These are phyloP conservation scores for Dendrolimus houi DNA, from an alignment of 2,888 invertebrate species.

Conservation along the genomic window DNA sequence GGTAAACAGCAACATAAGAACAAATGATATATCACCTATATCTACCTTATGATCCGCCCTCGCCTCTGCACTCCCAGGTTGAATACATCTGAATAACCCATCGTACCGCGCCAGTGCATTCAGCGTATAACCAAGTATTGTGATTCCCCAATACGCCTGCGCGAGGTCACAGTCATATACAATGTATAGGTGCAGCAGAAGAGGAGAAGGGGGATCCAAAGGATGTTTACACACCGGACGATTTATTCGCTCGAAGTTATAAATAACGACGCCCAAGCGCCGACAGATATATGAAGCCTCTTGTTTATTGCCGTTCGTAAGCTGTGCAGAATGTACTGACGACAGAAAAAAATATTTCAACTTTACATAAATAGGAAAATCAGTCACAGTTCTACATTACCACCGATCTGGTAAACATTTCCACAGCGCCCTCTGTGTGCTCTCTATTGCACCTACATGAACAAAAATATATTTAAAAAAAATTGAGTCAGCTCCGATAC, in stretches of 20 bases:
- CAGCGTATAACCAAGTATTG: constrained; percentile 1
- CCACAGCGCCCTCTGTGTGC: not conserved
- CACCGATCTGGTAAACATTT: not conserved
- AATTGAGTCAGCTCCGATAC: no score
- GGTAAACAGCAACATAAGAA: no score
- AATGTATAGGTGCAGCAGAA: not conserved
- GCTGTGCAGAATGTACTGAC: constrained; percentile 35
- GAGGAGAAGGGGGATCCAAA: constrained; percentile 2
- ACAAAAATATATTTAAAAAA: no score
- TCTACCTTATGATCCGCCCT: no score
- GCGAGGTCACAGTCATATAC: no score
- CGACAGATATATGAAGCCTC: constrained; percentile 65
- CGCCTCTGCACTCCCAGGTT: constrained; percentile 18
- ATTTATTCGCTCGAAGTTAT: constrained; percentile 50
- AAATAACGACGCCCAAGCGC: constrained; percentile 51
- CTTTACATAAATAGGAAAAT: no score
- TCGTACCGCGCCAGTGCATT: constrained; percentile 26
- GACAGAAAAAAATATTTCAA: constrained; percentile 16
- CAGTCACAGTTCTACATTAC: not conserved
- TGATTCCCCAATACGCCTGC: no score
- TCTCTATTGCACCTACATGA: no score
- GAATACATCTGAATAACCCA: constrained; percentile 58
- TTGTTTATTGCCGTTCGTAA: constrained; percentile 54
- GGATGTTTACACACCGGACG: constrained; percentile 57
- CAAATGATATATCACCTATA: no score